Conservation (phyloP, 1,140 invertebrate genomes). For the Tetramorium alpestre region DNA sequence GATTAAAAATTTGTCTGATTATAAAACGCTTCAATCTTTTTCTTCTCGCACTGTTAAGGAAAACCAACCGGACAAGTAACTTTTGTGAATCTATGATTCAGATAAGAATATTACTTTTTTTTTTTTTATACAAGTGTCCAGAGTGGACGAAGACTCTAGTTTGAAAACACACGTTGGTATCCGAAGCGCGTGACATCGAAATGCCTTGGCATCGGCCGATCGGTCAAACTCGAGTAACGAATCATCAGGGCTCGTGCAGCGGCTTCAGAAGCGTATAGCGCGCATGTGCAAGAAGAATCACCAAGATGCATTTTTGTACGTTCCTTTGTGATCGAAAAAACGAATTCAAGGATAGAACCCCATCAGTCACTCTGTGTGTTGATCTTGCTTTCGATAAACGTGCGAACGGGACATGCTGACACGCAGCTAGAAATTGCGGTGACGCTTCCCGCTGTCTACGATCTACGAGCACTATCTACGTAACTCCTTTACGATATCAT, state of each 20-base stretch:
- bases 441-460: conserved; percentile 57
- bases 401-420: conserved; percentile 51
- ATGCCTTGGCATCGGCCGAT: conserved; percentile 1
- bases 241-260: conserved; percentile 26
- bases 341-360: conserved; percentile 32
- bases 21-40: not conserved
- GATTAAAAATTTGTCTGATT: not conserved
- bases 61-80: not conserved
- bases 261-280: not conserved
- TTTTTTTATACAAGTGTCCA: not conserved
- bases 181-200: conserved; percentile 23
- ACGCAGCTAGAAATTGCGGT: conserved; percentile 38
- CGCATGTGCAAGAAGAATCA: conserved; percentile 7
- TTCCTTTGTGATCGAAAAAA: conserved; percentile 28
- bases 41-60: not conserved
- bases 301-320: not conserved
- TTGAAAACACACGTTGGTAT: conserved; percentile 21
- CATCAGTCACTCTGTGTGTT: conserved; percentile 60
- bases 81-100: conserved; percentile 15
- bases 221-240: conserved; percentile 39
- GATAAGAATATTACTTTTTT: not conserved
- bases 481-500: conserved; percentile 29
- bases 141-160: not conserved
- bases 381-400: conserved; percentile 67
- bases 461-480: conserved; percentile 65